These are phyloP conservation scores for Bradypus variegatus DNA, from an alignment of 2,797 vertebrate species.

Conservation along the genomic window DNA sequence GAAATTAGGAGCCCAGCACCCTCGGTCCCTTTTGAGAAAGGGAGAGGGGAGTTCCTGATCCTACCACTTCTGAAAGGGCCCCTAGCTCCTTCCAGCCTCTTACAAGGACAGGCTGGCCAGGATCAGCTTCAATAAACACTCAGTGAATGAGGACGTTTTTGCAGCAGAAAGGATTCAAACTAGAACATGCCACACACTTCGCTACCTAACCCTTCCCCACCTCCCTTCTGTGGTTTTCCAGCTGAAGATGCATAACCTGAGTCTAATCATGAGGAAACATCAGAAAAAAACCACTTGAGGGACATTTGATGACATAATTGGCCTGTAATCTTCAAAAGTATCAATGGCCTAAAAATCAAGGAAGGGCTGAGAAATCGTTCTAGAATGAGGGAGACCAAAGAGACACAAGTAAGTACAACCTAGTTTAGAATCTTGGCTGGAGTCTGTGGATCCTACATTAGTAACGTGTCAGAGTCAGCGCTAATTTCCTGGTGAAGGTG, in stretches of 20 bases:
- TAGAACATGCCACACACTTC: neutral
- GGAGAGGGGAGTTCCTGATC: neutral
- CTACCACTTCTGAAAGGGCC: neutral
- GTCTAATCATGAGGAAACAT: neutral
- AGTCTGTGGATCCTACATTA: neutral
- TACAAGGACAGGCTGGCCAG: neutral
- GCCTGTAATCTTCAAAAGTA: neutral
- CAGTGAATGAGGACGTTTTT: neutral
- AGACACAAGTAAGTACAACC: fast-evolving
- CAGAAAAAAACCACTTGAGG: neutral
- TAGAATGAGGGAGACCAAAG: neutral
- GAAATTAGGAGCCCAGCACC: neutral
- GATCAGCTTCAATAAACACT: neutral
- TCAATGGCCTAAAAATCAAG: neutral
- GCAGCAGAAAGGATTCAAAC: neutral
- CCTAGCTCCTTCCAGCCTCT: neutral
- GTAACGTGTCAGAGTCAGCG: neutral
- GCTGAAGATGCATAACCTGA: neutral
- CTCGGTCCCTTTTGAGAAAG: neutral
- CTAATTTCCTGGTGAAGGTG: neutral
- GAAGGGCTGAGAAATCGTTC: neutral
- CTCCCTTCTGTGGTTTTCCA: neutral
- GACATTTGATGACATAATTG: neutral
- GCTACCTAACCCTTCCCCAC: neutral
- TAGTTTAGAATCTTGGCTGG: neutral